Base-by-base conservation (phyloP, 2,113 vertebrate species). In the Bubalus kerabau region DNA sequence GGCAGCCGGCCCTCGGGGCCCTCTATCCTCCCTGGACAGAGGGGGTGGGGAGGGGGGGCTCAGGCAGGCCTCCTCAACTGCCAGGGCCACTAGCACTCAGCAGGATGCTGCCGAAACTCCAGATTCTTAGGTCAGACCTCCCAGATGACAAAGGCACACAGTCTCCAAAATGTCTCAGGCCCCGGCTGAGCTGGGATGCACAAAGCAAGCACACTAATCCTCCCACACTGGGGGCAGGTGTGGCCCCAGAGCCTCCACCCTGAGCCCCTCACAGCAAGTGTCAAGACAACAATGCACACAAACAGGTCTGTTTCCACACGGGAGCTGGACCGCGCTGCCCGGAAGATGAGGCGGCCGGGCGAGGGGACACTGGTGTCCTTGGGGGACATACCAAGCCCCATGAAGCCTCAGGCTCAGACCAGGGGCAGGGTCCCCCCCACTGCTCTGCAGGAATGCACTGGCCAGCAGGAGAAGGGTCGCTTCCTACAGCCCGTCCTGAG, bases 151-250 rank as follows among this genome's bases (percentile, higher is more conserved):
- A 36, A 36, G 30, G 24, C 14, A 48, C 56, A 32, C 54, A 8
- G 16, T 0, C 2, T 28, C 85, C 26, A n/a, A 7, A 56, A 56
- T 0, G 2, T 2, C 6, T 48, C n/a, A 8, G 3, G 0, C 52
- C 15, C 43, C 28, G 2, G 14, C 57, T 17, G 13, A 16, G 32
- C 24, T 2, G 21, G 59, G 3, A 8, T 0, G 15, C 4, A 17
- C 4, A 7, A 9, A 56, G 21, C 43, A 12, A 56, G 28, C 7
- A 26, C 74, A 26, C 15, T 23, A 78, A 11, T 11, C 54, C 76
- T 7, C 24, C 12, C 7, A 6, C 40, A 15, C 1, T 1, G 19
- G 28, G 32, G 78, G 17, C 60, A 8, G 7, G 32, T 2, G 9
- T 1, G 7, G 56, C 7, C 30, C 62, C 4, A 0, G 56, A 32